A percentile compares a stretch with the other conserved stretches of the same genome.
phyloP scores from a whole-genome alignment of 2,888 invertebrate genomes.

The Arctia plantaginis region DNA sequence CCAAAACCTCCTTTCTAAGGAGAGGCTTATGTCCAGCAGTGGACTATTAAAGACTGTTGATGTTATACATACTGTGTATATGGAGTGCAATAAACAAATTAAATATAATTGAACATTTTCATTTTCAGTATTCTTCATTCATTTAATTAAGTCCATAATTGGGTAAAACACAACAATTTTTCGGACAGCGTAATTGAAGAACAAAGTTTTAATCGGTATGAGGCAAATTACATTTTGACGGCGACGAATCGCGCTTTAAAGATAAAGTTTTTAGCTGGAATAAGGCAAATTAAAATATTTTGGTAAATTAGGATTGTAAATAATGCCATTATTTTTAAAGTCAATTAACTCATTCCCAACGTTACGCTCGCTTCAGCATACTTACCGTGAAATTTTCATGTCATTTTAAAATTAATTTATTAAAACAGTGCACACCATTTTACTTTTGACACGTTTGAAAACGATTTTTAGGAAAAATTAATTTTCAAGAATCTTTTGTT shows the following conservation, averaged over 20 bases:
- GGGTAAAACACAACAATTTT: background rate
- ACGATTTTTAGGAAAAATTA: too few relatives aligned
- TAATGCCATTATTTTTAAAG: background rate
- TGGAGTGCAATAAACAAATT: too few relatives aligned
- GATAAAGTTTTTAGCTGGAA: background rate
- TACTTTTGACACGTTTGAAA: too few relatives aligned
- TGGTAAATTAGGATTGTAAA: background rate
- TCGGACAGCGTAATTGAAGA: background rate
- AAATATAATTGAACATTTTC: too few relatives aligned
- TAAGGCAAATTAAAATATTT: background rate
- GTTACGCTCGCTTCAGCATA: background rate
- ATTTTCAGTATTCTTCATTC: too few relatives aligned
- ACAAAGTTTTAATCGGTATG: background rate
- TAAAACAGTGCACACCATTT: background rate
- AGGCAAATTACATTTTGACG: too few relatives aligned
- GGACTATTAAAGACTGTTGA: too few relatives aligned
- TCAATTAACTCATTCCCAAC: slow-evolving; percentile 5
- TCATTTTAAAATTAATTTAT: background rate
- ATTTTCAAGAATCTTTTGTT: too few relatives aligned
- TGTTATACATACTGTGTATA: too few relatives aligned
- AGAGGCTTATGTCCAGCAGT: too few relatives aligned
- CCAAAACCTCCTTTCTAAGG: too few relatives aligned
- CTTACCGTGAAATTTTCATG: background rate
- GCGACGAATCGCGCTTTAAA: too few relatives aligned
- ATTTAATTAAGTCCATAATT: background rate